Conservation (phyloP, 2,888 invertebrate species). For the Platerodrilus igneus region DNA sequence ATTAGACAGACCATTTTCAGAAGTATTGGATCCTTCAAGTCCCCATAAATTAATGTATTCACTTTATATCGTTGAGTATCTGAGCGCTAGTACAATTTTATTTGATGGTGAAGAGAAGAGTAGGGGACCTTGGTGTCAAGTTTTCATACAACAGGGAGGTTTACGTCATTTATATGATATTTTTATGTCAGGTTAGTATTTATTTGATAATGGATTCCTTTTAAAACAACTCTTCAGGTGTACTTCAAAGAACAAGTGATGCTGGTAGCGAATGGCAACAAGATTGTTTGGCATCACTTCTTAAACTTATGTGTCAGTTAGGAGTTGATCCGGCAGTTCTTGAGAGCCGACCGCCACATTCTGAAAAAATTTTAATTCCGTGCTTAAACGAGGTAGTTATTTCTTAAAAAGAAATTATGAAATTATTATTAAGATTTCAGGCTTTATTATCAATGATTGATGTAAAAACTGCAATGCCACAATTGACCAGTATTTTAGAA, state of each 20-base stretch:
- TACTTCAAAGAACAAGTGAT: slow-evolving; percentile 65
- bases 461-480: slow-evolving; percentile 74
- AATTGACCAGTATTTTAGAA: slow-evolving; percentile 80
- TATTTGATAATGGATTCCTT: not conserved
- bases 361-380: slow-evolving; percentile 65
- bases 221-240: slow-evolving; percentile 47
- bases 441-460: slow-evolving; percentile 79
- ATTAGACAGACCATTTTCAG: slow-evolving; percentile 64
- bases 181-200: slow-evolving; percentile 71
- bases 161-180: slow-evolving; percentile 84
- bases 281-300: slow-evolving; percentile 82
- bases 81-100: slow-evolving; percentile 47
- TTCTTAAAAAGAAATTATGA: not conserved
- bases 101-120: slow-evolving; percentile 29
- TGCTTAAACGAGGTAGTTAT: slow-evolving; percentile 65
- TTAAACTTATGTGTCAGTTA: slow-evolving; percentile 81
- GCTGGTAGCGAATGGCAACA: slow-evolving; percentile 91
- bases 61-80: slow-evolving; percentile 81
- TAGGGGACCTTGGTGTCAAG: slow-evolving; percentile 60
- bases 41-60: slow-evolving; percentile 95
- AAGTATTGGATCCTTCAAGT: slow-evolving; percentile 79
- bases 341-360: slow-evolving; percentile 42
- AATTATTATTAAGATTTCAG: slow-evolving; percentile 41
- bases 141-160: slow-evolving; percentile 84
- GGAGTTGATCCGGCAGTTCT: slow-evolving; percentile 61